Evolutionary conservation across 2,888 invertebrate species (phyloP), one percentile per base, ranked within the genome.

Genomic region (Synergus itoensis): DNA sequence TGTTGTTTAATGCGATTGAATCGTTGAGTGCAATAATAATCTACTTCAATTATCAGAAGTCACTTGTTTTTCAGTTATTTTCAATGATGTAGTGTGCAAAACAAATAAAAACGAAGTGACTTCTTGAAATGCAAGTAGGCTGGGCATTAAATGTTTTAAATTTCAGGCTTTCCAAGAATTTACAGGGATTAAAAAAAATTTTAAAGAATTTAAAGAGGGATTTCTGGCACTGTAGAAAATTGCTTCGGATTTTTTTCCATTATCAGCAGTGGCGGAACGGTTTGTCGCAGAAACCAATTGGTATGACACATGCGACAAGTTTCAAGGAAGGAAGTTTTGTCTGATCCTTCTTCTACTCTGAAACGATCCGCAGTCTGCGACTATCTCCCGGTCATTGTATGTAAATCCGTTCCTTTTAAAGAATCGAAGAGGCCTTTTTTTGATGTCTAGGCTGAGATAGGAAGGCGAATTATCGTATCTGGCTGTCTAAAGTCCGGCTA

Each of bases 381-480:
- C 87, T 89, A 89, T 89, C 87, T 87, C 83, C 84, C 84, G 88
- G 89, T 90, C 90, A 91, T 91, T 91, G 91, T 91, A 91, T 91
- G 91, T 90, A 91, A 91, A 91, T 91, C 86, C 87, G 85, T 88
- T 86, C 87, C 87, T 88, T 89, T 88, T 87, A 89, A 86, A 87
- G 89, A 90, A 90, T 90, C 90, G 87, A 88, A 87, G 87, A 86
- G 85, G 87, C 84, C 87, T 90, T 90, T 90, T 90, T 89, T 87
- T 88, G 91, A 91, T 91, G 90, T 89, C 90, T 89, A 88, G 88
- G 79, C 78, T 86, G 83, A 87, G 91, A 91, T 91, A 90, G 86
- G 85, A 85, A 83, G 84, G 86, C 85, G 87, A 88, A 88, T 84
- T 82, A 84, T 84, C 84, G 83, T 82, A 79, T 76, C 79, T 82